Evolutionary conservation across 1,140 invertebrate species (phyloP).

Genomic region (Drosophila sulfurigaster): DNA sequence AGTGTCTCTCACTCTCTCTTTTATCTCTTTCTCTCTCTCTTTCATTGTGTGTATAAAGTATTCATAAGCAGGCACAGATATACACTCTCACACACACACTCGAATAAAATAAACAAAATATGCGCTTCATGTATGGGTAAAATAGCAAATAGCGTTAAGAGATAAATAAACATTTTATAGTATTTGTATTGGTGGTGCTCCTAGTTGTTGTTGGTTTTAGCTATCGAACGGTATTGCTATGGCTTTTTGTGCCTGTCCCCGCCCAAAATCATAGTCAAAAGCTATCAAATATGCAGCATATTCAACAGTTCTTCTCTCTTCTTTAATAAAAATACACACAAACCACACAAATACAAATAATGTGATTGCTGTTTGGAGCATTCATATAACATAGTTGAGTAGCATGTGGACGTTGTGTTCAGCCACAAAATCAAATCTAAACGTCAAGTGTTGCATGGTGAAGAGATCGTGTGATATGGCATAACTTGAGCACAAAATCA

Average conservation of each 20-base stretch:
- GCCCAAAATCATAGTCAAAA: constrained; percentile 31
- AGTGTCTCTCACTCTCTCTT: neutral
- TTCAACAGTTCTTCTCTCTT: constrained; percentile 25
- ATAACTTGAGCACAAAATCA: neutral
- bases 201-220: neutral
- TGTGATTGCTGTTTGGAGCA: constrained; percentile 3
- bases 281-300: constrained; percentile 30
- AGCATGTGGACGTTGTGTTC: too few relatives aligned
- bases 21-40: neutral
- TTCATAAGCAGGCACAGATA: constrained; percentile 39
- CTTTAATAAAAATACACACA: constrained; percentile 4
- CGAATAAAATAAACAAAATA: constrained; percentile 24
- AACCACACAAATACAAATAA: constrained; percentile 3
- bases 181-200: constrained; percentile 1
- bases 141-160: constrained; percentile 42
- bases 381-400: neutral
- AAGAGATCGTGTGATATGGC: neutral
- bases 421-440: neutral
- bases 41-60: constrained; percentile 41
- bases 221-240: neutral
- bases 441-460: neutral
- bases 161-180: constrained; percentile 55
- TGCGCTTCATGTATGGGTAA: constrained; percentile 10
- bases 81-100: neutral
- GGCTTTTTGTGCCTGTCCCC: neutral